Evolutionary conservation across 2,888 invertebrate species (phyloP).

Genomic region (Caenorhabditis sp.): DNA sequence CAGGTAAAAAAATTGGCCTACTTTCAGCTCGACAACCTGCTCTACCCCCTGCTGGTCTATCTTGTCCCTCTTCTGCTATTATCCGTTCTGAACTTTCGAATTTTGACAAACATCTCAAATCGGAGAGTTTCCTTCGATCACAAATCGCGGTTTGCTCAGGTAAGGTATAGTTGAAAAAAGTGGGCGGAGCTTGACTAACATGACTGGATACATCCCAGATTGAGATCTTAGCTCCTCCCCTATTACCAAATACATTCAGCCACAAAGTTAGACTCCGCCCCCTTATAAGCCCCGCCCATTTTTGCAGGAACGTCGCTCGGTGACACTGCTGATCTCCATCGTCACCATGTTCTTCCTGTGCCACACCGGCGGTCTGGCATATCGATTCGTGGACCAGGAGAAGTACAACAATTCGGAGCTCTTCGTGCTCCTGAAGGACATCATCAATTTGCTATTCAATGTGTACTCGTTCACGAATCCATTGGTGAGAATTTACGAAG

Average conservation of each 20-base stretch:
- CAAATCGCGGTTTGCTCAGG: slow-evolving; percentile 69
- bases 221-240: background rate
- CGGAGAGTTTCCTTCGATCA: slow-evolving; percentile 69
- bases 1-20: no score
- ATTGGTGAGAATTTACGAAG: slow-evolving; percentile 74
- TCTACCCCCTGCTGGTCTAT: slow-evolving; percentile 81
- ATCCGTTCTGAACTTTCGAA: slow-evolving; percentile 80
- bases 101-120: slow-evolving; percentile 72
- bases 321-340: slow-evolving; percentile 81
- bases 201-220: no score
- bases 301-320: slow-evolving; percentile 75
- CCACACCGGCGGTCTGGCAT: slow-evolving; percentile 82
- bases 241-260: background rate
- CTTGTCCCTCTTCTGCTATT: slow-evolving; percentile 79
- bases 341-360: slow-evolving; percentile 82
- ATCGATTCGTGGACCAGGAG: slow-evolving; percentile 78
- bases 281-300: background rate
- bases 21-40: slow-evolving; percentile 77
- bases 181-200: no score
- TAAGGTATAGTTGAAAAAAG: background rate
- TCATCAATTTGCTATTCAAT: slow-evolving; percentile 82
- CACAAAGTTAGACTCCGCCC: background rate
- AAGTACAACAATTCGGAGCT: slow-evolving; percentile 73
- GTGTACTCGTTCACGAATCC: slow-evolving; percentile 82
- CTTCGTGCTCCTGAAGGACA: slow-evolving; percentile 79